A percentile compares a stretch with the other conserved stretches of the same genome.
Conservation (phyloP, 2,113 vertebrate species). For the Leuciscus idus region DNA sequence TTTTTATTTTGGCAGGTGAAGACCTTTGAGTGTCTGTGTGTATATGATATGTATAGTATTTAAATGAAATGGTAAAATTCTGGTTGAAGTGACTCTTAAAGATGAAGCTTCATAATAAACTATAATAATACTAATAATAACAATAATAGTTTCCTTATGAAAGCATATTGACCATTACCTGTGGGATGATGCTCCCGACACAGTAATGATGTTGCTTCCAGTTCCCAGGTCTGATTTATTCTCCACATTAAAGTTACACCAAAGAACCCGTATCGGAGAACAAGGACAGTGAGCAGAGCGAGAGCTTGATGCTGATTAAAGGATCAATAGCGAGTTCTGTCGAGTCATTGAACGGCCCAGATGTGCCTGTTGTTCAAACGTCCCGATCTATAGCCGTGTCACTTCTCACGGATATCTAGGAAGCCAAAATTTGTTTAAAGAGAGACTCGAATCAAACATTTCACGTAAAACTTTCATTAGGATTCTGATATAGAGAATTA, state of each 20-base stretch:
- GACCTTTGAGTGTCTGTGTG: background rate
- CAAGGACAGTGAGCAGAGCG: background rate
- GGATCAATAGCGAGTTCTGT: constrained; percentile 47
- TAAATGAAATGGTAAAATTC: background rate
- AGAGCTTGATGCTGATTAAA: constrained; percentile 29
- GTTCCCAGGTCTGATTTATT: constrained; percentile 23
- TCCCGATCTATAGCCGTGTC: constrained; percentile 43
- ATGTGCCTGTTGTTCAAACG: constrained; percentile 34
- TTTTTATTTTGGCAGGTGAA: background rate
- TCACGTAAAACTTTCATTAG: background rate
- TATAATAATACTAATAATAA: too few species aligned
- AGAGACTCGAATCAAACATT: background rate
- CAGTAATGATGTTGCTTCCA: background rate
- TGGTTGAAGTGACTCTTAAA: background rate
- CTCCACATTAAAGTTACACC: constrained; percentile 32
- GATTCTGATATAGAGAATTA: background rate
- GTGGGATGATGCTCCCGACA: background rate
- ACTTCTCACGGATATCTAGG: constrained; percentile 18
- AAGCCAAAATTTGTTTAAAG: background rate
- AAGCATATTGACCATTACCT: background rate
- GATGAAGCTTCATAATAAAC: background rate
- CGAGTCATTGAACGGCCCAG: constrained; percentile 28
- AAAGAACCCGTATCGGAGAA: constrained; percentile 28
- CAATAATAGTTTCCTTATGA: background rate
- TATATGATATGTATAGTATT: background rate